Evolutionary conservation across 1,140 invertebrate species (phyloP).

Genomic region (Cydia amplana): DNA sequence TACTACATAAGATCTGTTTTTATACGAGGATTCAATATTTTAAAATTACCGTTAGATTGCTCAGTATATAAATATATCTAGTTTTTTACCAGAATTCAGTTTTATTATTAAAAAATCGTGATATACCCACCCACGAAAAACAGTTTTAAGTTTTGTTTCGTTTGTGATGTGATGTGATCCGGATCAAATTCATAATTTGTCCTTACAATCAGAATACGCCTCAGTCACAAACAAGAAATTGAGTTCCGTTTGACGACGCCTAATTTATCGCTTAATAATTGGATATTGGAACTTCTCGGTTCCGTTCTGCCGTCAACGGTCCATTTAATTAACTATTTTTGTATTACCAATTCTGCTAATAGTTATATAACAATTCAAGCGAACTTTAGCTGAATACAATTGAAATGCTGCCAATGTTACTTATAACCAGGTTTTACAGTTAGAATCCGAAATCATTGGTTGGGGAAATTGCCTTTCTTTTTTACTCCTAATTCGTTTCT

Average conservation of each 20-base stretch:
- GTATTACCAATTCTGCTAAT: background rate
- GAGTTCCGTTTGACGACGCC: background rate
- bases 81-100: too few species aligned
- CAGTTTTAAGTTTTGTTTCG: too few species aligned
- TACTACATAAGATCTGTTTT: too few species aligned
- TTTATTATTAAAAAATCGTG: too few species aligned
- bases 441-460: too few species aligned
- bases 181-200: background rate
- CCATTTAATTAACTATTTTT: background rate
- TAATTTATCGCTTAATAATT: background rate
- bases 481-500: background rate
- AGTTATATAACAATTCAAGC: background rate
- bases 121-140: too few species aligned
- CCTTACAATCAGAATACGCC: background rate
- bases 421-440: background rate
- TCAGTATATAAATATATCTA: too few species aligned
- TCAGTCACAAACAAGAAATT: background rate
- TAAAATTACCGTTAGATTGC: too few species aligned
- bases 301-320: background rate
- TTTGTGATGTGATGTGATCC: too few species aligned
- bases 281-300: background rate
- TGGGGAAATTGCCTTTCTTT: background rate
- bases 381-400: background rate
- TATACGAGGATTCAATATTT: too few species aligned
- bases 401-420: background rate